phyloP scores from a whole-genome alignment of 2,113 vertebrate species.

The Lophura nycthemera region DNA sequence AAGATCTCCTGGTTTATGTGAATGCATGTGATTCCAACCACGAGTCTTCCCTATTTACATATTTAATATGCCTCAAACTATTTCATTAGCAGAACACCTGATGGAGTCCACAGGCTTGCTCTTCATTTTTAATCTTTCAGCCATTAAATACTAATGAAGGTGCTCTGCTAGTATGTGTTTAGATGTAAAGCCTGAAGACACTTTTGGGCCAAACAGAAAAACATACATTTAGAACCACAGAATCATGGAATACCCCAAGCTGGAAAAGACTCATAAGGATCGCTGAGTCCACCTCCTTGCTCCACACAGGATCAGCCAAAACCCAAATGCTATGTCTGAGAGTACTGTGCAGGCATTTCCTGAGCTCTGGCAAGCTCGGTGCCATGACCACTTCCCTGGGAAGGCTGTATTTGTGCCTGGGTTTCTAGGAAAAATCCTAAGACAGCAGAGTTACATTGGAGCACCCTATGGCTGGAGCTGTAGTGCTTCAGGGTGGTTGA shows the following conservation, averaged over 20 bases:
- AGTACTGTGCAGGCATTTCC: no score
- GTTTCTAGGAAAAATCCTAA: no score
- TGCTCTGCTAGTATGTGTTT: not conserved
- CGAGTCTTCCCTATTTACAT: not conserved
- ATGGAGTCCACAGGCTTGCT: not conserved
- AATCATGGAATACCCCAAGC: no score
- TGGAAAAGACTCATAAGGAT: no score
- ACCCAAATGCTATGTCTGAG: no score
- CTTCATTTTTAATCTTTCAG: not conserved
- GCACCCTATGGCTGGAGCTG: not conserved
- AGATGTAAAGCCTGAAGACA: not conserved
- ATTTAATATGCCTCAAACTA: not conserved
- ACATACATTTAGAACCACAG: no score
- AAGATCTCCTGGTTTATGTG: not conserved
- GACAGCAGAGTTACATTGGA: not conserved
- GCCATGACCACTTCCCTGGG: no score
- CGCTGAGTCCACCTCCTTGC: no score
- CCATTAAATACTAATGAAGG: not conserved
- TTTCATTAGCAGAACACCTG: not conserved
- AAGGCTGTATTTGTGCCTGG: not conserved
- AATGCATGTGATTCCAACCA: not conserved
- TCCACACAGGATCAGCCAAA: no score
- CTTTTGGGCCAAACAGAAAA: not conserved
- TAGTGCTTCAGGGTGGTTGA: rapidly evolving
- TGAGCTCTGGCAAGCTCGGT: no score